Evolutionary conservation across 2,797 vertebrate species (phyloP).

Genomic region (Gallinago nigripennis): DNA sequence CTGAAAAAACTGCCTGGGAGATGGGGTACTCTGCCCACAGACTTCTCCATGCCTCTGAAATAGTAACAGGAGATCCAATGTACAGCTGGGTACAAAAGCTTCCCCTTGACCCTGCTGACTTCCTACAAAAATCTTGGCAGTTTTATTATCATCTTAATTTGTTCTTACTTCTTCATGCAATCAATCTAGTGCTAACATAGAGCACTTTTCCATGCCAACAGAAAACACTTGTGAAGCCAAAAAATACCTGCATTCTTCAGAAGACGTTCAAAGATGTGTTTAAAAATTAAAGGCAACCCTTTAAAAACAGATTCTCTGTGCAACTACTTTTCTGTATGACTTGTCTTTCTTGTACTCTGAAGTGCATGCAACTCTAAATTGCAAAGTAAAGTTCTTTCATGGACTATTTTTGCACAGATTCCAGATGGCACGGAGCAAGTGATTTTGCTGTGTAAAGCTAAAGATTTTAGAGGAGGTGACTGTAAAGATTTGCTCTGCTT

Average conservation of each 20-base stretch:
- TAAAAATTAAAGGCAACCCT: constrained; percentile 5
- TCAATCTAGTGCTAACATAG: background rate
- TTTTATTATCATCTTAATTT: background rate
- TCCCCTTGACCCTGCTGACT: background rate
- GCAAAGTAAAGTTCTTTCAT: background rate
- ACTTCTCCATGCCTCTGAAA: background rate
- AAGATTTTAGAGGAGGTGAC: constrained; percentile 5
- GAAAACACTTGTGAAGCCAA: background rate
- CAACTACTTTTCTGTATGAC: background rate
- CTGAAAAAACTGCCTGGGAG: background rate
- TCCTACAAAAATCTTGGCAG: background rate
- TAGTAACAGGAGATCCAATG: background rate
- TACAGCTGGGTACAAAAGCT: background rate
- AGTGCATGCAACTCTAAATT: background rate
- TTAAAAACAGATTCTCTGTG: background rate
- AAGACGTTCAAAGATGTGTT: background rate
- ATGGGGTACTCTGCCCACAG: background rate
- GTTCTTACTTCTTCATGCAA: background rate
- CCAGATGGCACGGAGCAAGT: constrained; percentile 34
- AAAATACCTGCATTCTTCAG: background rate
- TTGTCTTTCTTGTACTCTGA: background rate
- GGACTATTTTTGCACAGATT: constrained; percentile 8
- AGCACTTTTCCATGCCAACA: background rate
- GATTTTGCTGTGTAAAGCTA: background rate
- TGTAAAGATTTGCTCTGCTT: background rate